A percentile compares a stretch with the other conserved stretches of the same genome.
phyloP scores from a whole-genome alignment of 1,140 invertebrate genomes.

The Triops cancriformis region DNA sequence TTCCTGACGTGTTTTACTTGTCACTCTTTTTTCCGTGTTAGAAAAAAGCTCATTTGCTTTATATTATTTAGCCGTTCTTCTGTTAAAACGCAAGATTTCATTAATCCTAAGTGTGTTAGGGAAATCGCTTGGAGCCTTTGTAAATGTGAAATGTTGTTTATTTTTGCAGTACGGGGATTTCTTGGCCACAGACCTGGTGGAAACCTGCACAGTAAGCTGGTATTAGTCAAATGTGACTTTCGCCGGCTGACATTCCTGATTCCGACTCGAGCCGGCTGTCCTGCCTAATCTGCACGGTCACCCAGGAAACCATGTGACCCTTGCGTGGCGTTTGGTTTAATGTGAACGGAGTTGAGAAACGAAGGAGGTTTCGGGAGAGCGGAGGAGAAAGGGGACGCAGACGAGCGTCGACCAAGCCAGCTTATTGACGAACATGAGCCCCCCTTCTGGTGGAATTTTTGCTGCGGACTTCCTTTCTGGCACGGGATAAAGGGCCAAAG shows the following conservation, averaged over 20 bases:
- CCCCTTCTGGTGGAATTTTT: neutral
- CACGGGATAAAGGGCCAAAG: neutral
- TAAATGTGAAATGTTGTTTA: neutral
- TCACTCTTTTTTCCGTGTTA: neutral
- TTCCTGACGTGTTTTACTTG: neutral
- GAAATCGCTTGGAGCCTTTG: too few species aligned
- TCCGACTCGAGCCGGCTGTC: neutral
- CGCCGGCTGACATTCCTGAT: neutral
- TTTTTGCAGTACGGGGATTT: neutral
- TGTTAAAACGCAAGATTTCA: too few species aligned
- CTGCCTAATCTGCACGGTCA: neutral
- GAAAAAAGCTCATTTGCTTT: too few species aligned
- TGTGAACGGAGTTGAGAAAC: neutral
- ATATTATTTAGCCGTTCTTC: too few species aligned
- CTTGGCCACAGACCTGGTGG: neutral
- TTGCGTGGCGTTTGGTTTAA: neutral
- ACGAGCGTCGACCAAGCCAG: neutral
- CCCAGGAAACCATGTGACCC: conserved; percentile 7
- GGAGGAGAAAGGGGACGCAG: neutral
- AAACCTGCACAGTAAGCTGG: neutral
- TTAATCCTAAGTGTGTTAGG: too few species aligned
- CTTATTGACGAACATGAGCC: conserved; percentile 12
- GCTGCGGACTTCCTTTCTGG: neutral
- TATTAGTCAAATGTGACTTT: neutral
- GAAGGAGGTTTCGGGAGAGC: neutral